Conservation (phyloP, 2,113 vertebrate species). For the Propithecus coquereli region DNA sequence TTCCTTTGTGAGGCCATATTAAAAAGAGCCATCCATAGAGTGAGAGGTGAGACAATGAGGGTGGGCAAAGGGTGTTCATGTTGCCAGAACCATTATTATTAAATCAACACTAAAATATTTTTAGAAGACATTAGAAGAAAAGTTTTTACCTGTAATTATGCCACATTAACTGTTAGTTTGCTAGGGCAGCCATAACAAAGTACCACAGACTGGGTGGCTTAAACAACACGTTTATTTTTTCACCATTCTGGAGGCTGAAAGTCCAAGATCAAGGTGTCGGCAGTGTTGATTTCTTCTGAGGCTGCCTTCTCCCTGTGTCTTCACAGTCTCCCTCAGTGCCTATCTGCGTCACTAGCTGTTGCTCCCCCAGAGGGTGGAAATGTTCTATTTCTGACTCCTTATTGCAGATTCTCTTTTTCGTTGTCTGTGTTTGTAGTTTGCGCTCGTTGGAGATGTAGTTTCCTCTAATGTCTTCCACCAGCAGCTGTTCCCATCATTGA, state of each 20-base stretch:
- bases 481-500: not conserved
- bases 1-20: not conserved
- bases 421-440: not conserved
- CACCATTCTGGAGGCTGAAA: not conserved
- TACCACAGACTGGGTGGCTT: not conserved
- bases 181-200: not conserved
- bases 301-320: not conserved
- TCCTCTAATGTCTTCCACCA: not conserved
- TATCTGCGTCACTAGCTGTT: not conserved
- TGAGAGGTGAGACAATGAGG: not conserved
- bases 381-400: not conserved
- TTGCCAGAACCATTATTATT: not conserved
- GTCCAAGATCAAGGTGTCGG: not conserved
- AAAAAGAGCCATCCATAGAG: not conserved
- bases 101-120: not conserved
- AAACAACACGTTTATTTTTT: not conserved
- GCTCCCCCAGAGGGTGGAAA: not conserved
- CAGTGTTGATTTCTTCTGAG: not conserved
- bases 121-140: not conserved
- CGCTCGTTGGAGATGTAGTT: not conserved
- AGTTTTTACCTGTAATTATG: not conserved
- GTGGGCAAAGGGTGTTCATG: not conserved
- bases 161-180: not conserved
- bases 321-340: not conserved
- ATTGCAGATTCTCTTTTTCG: not conserved